Conservation (phyloP, 2,888 invertebrate genomes). For the Hofmannophila pseudospretella region DNA sequence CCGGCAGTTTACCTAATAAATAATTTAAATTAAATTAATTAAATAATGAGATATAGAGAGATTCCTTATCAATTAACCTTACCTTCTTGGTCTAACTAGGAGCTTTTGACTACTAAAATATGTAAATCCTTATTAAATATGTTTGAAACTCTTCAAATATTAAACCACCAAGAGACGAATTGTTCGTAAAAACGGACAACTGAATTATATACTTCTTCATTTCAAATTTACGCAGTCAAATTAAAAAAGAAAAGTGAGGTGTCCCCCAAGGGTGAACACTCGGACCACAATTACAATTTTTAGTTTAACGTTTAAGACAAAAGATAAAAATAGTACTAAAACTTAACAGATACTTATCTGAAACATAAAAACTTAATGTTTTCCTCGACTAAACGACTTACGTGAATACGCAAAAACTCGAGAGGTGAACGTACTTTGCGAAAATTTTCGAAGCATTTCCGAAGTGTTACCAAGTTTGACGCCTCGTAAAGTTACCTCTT, state of each 20-base stretch:
- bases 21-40: too few species aligned
- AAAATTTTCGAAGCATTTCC: constrained; percentile 26
- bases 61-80: too few species aligned
- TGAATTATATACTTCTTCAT: too few species aligned
- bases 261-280: not conserved
- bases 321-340: not conserved
- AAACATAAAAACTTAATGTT: constrained; percentile 9
- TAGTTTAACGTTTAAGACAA: not conserved
- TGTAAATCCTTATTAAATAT: too few species aligned
- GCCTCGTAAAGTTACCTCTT: not conserved
- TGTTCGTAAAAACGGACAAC: too few species aligned
- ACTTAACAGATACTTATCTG: constrained; percentile 1
- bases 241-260: not conserved
- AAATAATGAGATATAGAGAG: too few species aligned
- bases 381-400: constrained; percentile 2
- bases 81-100: too few species aligned
- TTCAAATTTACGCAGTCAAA: too few species aligned
- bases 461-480: constrained; percentile 5
- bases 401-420: constrained; percentile 4
- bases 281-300: not conserved
- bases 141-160: too few species aligned
- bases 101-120: too few species aligned
- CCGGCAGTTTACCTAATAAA: too few species aligned
- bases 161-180: too few species aligned
- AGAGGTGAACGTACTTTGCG: constrained; percentile 23